These are phyloP conservation scores for Monomorium pharaonis DNA, from an alignment of 1,140 invertebrate genomes.

Conservation along the genomic window DNA sequence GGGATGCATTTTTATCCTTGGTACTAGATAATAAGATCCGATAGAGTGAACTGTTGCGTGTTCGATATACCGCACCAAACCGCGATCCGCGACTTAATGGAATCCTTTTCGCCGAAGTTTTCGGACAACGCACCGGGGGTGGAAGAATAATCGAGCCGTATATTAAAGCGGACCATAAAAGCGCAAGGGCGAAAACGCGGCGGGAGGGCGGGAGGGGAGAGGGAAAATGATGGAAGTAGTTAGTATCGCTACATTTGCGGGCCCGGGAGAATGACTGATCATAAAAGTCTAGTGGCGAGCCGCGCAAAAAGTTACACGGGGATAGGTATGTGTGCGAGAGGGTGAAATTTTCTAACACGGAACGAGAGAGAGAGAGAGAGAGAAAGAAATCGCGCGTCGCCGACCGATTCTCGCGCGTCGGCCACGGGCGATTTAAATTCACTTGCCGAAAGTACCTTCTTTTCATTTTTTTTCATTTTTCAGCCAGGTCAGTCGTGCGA, in stretches of 20 bases:
- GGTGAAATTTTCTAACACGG: slow-evolving; percentile 32
- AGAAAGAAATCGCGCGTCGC: slow-evolving; percentile 20
- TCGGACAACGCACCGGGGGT: slow-evolving; percentile 56
- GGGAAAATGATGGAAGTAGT: slow-evolving; percentile 63
- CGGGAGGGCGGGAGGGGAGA: too few relatives aligned
- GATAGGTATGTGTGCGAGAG: background rate
- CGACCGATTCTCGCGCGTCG: slow-evolving; percentile 25
- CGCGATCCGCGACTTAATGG: slow-evolving; percentile 59
- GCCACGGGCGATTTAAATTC: slow-evolving; percentile 39
- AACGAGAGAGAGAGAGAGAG: too few relatives aligned
- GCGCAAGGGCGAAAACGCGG: slow-evolving; percentile 10
- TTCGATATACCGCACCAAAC: slow-evolving; percentile 35
- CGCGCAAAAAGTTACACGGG: slow-evolving; percentile 18
- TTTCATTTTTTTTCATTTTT: too few relatives aligned
- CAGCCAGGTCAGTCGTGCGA: slow-evolving; percentile 12
- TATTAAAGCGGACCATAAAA: slow-evolving; percentile 68
- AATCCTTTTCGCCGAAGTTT: slow-evolving; percentile 67
- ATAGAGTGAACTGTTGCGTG: slow-evolving; percentile 57
- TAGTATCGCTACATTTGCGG: slow-evolving; percentile 74
- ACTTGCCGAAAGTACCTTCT: background rate
- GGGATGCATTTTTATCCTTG: slow-evolving; percentile 34
- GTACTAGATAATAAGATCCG: slow-evolving; percentile 57
- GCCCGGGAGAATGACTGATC: slow-evolving; percentile 68
- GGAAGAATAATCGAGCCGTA: slow-evolving; percentile 71
- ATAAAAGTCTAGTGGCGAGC: slow-evolving; percentile 61